Base-by-base conservation (phyloP, 2,113 vertebrate genomes). In the Peromyscus polionotus region DNA sequence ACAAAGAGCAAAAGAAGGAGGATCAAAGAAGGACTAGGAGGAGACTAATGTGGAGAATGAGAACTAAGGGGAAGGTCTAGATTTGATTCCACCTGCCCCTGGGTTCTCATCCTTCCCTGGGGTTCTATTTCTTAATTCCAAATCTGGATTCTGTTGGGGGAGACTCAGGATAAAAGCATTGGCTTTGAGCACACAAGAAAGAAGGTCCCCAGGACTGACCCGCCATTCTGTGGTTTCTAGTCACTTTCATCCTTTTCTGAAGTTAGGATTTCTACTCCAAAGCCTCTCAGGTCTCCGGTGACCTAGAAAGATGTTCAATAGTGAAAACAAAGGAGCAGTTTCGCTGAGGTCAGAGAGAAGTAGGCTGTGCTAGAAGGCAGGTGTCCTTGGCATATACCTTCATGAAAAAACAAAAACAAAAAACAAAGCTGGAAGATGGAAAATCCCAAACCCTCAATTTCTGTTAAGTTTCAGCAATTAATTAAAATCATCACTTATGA, bases 181-280 rank as follows among this genome's bases (percentile, higher is more conserved):
- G 42, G 54, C 14, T 90, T 20, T 45, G 45, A 77, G 33, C 2
- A 75, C 79, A 45, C 0, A 39, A 26, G 8, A 33, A 79, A 59
- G 75, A 17, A 28, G n/a, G 72, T 2, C 36, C 4, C 2, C 19
- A 59, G 2, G 6, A n/a, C 14, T 5, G 0, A 89, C 81, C 93
- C 61, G 87, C 45, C 91, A 94, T 51, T 96, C 83, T 75, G 75
- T 5, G 1, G 31, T 54, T 98, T 94, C 72, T n/a, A 75, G 97
- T n/a, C 14, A 59, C 33, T 88, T 92, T 36, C 79, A 94, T 67
- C 96, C 68, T 97, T 97, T 97, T 93, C 63, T 89, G 31, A 96
- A 97, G 90, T 80, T 92, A 89, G 95, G 79, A 33, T 1, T 2
- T 73, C 84, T 0, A 92, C 73, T 59, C 95, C 1, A 0, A 45